phyloP scores from a whole-genome alignment of 37 sponge, comb jelly and placozoan species.

The Crambe crambe region DNA sequence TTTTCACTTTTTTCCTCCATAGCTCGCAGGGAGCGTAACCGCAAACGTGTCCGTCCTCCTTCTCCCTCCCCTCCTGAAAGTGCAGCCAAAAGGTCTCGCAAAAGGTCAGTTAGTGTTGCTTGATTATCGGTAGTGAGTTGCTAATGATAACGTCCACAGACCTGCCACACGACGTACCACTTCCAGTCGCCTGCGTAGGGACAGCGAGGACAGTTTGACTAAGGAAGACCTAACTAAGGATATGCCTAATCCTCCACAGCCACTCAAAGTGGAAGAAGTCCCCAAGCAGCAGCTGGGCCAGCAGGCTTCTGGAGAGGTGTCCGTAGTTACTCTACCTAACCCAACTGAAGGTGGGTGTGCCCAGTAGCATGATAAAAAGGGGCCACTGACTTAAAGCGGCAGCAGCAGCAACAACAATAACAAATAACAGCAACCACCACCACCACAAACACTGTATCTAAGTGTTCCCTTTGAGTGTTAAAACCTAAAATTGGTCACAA shows the following conservation, averaged over 20 bases:
- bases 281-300: neutral
- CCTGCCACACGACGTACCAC: slow-evolving; percentile 16
- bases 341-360: neutral
- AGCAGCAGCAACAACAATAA: too few relatives aligned
- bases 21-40: slow-evolving; percentile 23
- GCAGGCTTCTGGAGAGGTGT: neutral
- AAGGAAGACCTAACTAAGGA: slow-evolving; percentile 46
- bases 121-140: neutral
- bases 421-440: too few relatives aligned
- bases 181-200: slow-evolving; percentile 3
- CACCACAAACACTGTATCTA: too few relatives aligned
- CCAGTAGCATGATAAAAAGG: too few relatives aligned
- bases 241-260: slow-evolving; percentile 57
- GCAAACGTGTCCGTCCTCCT: slow-evolving; percentile 41
- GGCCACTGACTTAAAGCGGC: too few relatives aligned
- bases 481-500: too few relatives aligned
- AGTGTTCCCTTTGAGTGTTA: too few relatives aligned
- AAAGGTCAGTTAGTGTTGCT: slow-evolving; percentile 2
- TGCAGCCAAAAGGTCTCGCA: slow-evolving; percentile 10
- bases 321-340: neutral
- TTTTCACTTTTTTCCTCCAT: neutral
- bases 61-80: slow-evolving; percentile 53
- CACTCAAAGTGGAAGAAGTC: slow-evolving; percentile 56
- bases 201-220: slow-evolving; percentile 15
- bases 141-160: neutral